Conservation (phyloP, 1,140 invertebrate genomes). For the Periplaneta americana region DNA sequence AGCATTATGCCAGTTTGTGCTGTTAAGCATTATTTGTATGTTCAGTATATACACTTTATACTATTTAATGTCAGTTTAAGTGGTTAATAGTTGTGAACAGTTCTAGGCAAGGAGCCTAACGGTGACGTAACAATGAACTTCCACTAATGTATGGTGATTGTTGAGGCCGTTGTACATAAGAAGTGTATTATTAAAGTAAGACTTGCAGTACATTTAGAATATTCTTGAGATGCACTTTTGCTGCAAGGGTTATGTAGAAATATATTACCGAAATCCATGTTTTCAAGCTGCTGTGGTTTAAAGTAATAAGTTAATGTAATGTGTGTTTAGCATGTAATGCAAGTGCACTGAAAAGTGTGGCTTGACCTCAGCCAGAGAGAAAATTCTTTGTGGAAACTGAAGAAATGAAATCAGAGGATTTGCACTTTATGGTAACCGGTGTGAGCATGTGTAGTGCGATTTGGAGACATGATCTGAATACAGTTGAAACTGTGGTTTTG, state of each 20-base stretch:
- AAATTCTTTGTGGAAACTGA: background rate
- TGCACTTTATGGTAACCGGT: background rate
- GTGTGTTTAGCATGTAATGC: background rate
- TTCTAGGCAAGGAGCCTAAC: background rate
- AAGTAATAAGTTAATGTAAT: background rate
- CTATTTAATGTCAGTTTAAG: background rate
- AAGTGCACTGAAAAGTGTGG: background rate
- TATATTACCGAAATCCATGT: too few relatives aligned
- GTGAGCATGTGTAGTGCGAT: background rate
- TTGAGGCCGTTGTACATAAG: background rate
- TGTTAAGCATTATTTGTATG: background rate
- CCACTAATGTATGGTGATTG: background rate
- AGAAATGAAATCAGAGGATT: background rate
- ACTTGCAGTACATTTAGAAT: background rate
- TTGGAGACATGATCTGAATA: background rate
- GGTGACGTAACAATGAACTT: background rate
- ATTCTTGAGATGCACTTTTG: background rate
- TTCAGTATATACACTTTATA: background rate
- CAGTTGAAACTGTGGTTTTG: background rate
- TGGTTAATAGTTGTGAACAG: background rate
- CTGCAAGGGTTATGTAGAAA: too few relatives aligned
- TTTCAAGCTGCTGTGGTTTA: background rate
- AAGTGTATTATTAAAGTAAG: background rate
- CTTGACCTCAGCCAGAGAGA: background rate
- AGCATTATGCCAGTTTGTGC: too few relatives aligned